Evolutionary conservation across 2,888 invertebrate genomes (phyloP).

Genomic region (Caenorhabditis panamensis): DNA sequence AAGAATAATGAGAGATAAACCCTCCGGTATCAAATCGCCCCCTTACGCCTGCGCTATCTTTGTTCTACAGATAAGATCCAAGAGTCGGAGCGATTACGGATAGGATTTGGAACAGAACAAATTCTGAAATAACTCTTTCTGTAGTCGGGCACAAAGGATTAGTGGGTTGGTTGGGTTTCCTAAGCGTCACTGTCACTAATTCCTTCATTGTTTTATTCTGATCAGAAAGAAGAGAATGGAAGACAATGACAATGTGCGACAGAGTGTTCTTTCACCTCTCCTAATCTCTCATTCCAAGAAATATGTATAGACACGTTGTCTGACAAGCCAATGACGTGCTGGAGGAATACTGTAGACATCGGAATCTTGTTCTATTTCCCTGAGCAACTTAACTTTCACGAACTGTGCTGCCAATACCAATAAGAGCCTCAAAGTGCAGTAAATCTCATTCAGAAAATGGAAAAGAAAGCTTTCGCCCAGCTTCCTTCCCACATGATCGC

Average conservation of each 20-base stretch:
- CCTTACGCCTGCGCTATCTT: conserved; percentile 5
- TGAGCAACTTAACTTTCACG: neutral
- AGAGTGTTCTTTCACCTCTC: neutral
- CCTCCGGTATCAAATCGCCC: neutral
- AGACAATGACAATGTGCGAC: neutral
- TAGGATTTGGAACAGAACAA: neutral
- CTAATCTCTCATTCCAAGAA: neutral
- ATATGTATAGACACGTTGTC: too few relatives aligned
- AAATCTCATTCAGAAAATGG: neutral
- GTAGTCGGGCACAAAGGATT: conserved; percentile 8
- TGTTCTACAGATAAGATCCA: neutral
- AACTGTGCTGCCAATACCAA: neutral
- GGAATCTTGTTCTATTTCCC: neutral
- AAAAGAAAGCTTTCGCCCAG: neutral
- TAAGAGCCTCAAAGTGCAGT: neutral
- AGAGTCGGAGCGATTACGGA: conserved; percentile 4
- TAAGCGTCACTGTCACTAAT: conserved; percentile 5
- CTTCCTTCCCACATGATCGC: neutral
- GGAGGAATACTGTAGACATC: neutral
- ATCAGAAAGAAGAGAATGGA: conserved; percentile 1
- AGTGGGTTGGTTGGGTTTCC: conserved; percentile 1
- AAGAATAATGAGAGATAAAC: conserved; percentile 22
- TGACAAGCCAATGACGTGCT: too few relatives aligned
- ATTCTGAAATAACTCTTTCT: conserved; percentile 16
- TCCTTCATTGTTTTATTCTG: neutral